Evolutionary conservation across 2,113 vertebrate genomes (phyloP).

Genomic region (Ptyas mucosa): DNA sequence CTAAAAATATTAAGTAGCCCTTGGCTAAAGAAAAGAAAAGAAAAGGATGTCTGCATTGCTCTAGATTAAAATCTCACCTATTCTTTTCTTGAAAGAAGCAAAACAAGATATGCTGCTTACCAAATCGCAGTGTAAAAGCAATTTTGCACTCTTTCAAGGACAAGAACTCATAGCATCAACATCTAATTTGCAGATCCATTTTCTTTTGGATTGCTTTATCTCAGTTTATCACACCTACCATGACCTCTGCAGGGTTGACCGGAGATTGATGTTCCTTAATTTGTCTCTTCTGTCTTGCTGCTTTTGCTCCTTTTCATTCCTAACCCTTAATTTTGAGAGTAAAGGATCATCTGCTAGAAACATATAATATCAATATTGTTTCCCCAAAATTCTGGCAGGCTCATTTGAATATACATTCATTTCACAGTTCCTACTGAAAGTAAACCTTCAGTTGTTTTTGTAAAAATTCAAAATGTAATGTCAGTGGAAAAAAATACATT

Average conservation of each 20-base stretch:
- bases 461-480: not conserved
- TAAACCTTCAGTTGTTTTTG: not conserved
- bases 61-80: not conserved
- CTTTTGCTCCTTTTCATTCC: not conserved
- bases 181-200: not conserved
- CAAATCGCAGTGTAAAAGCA: not conserved
- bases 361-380: not conserved
- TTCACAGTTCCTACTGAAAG: not conserved
- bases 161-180: not conserved
- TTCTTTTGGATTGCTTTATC: not conserved
- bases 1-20: not conserved
- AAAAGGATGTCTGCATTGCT: not conserved
- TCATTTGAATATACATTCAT: not conserved
- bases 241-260: not conserved
- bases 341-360: not conserved
- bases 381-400: not conserved
- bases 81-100: not conserved
- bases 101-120: not conserved
- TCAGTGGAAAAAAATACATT: not conserved
- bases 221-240: not conserved
- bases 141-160: not conserved
- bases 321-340: no score
- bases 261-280: not conserved
- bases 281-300: not conserved
- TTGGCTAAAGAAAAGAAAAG: not conserved